Base-by-base conservation (phyloP, 2,113 vertebrate species). In the Siniperca knerii region DNA sequence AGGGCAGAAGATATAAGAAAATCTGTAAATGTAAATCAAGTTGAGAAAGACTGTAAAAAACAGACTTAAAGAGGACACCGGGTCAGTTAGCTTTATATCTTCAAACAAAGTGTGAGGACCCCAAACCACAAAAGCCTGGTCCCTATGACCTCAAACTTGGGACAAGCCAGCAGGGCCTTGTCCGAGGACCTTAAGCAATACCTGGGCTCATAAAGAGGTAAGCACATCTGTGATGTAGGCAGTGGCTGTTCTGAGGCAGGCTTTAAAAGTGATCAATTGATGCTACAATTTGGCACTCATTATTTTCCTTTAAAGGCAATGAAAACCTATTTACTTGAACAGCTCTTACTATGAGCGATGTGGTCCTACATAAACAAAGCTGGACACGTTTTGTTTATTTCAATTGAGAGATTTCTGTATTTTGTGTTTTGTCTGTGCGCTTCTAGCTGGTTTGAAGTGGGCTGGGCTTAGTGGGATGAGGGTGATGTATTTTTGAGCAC, bases 231-330 rank as follows among this genome's bases (percentile, higher is more conserved):
- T 25, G 35, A 57, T 25, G 6, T 13, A 42, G 37, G 37, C 44
- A 44, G 37, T 73, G 13, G 11, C 33, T 18, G 1, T 54, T 29
- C 44, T 12, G 9, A 52, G 33, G 69, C 33, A 15, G 68, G 35
- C 21, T 58, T 58, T 6, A 73, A 37, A 58, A 57, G 15, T 58
- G 23, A 58, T 73, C 54, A 58, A 20, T 73, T 73, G 23, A 73
- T 18, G 23, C 52, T 58, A 42, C 35, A 58, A 58, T 44, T 58
- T 74, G 55, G 8, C 23, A 44, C n/a, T 29, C 23, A 25, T 25
- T 57, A 25, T 25, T 37, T 55, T 40, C 12, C 21, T 72, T n/a
- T 72, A 37, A 15, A 42, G 12, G 21, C 23, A 13, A 8, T 73
- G 23, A 73, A 25, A 58, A 73, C 4, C 23, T 25, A 20, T 44